Conservation (phyloP, 2,797 vertebrate species). For the Poliocrania exsul region DNA sequence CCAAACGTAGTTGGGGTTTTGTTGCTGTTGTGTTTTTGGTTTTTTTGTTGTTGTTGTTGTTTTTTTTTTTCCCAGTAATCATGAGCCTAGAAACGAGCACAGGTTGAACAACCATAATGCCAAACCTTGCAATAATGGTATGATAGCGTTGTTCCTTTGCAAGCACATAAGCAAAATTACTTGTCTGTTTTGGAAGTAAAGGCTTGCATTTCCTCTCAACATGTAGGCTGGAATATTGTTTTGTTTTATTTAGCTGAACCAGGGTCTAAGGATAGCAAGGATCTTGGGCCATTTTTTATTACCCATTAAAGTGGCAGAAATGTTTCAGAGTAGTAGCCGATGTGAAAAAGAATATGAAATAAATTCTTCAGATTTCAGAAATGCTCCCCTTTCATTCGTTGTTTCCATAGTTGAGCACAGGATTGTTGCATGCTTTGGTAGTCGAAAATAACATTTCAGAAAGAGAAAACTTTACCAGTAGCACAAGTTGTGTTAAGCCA, state of each 20-base stretch:
- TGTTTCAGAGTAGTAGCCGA: background rate
- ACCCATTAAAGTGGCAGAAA: background rate
- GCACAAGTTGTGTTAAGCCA: conserved; percentile 19
- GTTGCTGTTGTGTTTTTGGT: too few species aligned
- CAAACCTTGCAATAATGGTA: background rate
- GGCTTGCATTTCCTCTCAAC: background rate
- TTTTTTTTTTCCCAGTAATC: background rate
- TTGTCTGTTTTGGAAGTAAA: background rate
- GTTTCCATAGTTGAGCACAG: background rate
- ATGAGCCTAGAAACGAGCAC: background rate
- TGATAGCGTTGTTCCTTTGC: background rate
- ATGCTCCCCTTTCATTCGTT: background rate
- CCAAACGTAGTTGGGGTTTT: background rate
- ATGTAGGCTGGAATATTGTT: background rate
- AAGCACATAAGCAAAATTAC: background rate
- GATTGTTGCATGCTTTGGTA: conserved; percentile 23
- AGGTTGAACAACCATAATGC: background rate
- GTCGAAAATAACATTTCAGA: conserved; percentile 11
- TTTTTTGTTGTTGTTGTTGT: too few species aligned
- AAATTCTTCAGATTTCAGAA: conserved; percentile 8
- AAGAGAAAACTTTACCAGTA: conserved; percentile 25
- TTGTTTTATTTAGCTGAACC: background rate
- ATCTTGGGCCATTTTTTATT: conserved; percentile 9
- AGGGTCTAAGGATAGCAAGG: background rate
- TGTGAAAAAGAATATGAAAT: conserved; percentile 7